These are phyloP conservation scores for Ursus arctos DNA, from an alignment of 2,113 vertebrate species.

Conservation along the genomic window DNA sequence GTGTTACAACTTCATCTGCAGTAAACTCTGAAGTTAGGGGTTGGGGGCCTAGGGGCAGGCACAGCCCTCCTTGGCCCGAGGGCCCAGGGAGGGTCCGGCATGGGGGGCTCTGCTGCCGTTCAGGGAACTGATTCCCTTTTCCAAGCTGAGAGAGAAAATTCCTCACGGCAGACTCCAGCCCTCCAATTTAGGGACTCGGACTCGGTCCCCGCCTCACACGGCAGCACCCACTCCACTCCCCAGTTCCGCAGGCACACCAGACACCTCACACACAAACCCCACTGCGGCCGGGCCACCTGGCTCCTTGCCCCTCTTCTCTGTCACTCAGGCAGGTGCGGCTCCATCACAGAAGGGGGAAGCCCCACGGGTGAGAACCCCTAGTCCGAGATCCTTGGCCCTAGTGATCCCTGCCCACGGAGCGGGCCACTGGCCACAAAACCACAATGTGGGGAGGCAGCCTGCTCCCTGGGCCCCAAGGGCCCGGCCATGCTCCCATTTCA, in stretches of 20 bases:
- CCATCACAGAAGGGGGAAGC: background rate
- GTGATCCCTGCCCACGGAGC: background rate
- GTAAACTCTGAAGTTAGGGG: conserved; percentile 70
- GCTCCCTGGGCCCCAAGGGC: background rate
- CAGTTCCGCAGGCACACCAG: background rate
- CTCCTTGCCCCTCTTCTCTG: background rate
- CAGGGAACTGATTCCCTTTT: conserved; percentile 7
- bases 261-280: background rate
- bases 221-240: background rate
- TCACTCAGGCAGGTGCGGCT: accelerated
- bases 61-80: background rate
- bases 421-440: background rate
- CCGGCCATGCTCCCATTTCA: background rate
- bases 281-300: background rate
- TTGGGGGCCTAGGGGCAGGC: background rate
- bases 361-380: background rate
- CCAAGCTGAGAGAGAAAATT: background rate
- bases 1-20: conserved; percentile 57
- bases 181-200: background rate
- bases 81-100: background rate
- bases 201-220: background rate
- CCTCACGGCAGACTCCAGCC: background rate
- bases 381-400: background rate
- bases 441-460: background rate
- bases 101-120: background rate